These are phyloP conservation scores for Drosophila robusta DNA, from an alignment of 2,888 invertebrate species.

Conservation along the genomic window DNA sequence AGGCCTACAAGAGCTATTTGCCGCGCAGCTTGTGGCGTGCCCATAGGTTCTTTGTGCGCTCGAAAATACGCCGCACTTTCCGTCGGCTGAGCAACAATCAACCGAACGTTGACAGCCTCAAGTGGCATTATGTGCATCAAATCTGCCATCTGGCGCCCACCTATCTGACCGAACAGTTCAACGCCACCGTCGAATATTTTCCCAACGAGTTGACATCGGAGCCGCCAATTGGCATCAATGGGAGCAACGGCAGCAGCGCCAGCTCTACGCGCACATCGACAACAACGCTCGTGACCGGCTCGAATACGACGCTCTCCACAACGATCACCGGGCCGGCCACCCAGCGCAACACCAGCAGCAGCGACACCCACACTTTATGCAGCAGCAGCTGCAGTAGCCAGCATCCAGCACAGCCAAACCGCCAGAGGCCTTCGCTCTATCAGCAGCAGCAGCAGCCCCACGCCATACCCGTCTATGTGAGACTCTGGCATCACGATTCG, in stretches of 20 bases:
- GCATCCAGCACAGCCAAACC: conserved; percentile 7
- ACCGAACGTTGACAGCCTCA: conserved; percentile 88
- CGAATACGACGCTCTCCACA: conserved; percentile 58
- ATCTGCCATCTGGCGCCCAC: conserved; percentile 92
- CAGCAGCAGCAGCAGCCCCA: conserved; percentile 16
- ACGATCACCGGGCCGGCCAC: conserved; percentile 36
- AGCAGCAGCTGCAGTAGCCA: neutral
- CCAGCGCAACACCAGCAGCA: conserved; percentile 34
- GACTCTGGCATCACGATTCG: conserved; percentile 76
- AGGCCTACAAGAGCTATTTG: conserved; percentile 93
- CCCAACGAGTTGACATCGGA: conserved; percentile 88
- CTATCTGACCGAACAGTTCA: conserved; percentile 89
- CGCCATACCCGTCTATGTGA: conserved; percentile 71
- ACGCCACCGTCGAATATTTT: conserved; percentile 86
- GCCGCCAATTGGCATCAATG: conserved; percentile 19
- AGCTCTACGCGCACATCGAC: conserved; percentile 42
- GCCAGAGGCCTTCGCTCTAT: conserved; percentile 9
- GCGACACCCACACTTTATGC: conserved; percentile 23
- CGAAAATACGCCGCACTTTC: conserved; percentile 90
- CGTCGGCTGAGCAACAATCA: conserved; percentile 87
- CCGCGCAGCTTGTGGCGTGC: conserved; percentile 91
- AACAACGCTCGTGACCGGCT: conserved; percentile 82
- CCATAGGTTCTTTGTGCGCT: conserved; percentile 91
- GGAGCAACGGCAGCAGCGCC: conserved; percentile 30
- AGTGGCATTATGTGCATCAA: conserved; percentile 92